Percentiles rank a stretch among this genome's conserved stretches.
Conservation (phyloP, 1,140 invertebrate species). For the Papilio helenus region DNA sequence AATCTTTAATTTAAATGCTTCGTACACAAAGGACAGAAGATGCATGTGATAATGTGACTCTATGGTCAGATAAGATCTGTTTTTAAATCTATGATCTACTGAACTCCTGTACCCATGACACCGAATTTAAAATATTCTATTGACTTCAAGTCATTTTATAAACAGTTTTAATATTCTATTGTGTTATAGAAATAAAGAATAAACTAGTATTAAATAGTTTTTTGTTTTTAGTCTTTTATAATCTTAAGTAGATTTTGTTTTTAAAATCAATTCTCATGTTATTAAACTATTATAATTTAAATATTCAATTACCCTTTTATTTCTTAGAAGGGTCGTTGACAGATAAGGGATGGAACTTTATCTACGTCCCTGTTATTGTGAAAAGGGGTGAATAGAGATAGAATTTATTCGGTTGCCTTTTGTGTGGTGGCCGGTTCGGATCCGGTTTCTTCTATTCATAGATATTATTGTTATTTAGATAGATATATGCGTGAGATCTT, state of each 20-base stretch:
- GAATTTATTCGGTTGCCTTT: conserved; percentile 22
- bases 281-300: background rate
- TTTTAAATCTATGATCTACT: conserved; percentile 29
- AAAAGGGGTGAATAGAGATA: conserved; percentile 35
- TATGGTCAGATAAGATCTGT: conserved; percentile 30
- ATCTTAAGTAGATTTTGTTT: background rate
- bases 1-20: conserved; percentile 31
- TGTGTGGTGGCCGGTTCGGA: background rate
- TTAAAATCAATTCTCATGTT: background rate
- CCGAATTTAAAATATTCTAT: background rate
- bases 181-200: background rate
- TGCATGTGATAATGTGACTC: conserved; percentile 11
- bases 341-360: conserved; percentile 17
- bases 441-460: conserved; percentile 22
- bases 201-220: background rate
- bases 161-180: background rate
- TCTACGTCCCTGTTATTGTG: conserved; percentile 5
- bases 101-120: conserved; percentile 28
- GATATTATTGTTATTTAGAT: conserved; percentile 28
- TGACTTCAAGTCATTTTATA: background rate
- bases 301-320: background rate
- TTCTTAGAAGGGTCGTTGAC: conserved; percentile 3
- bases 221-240: background rate
- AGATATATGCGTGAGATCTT: conserved; percentile 16
- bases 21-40: conserved; percentile 20